These are phyloP conservation scores for Rhyacophila evoluta DNA, from an alignment of 2,888 invertebrate genomes.

Conservation along the genomic window DNA sequence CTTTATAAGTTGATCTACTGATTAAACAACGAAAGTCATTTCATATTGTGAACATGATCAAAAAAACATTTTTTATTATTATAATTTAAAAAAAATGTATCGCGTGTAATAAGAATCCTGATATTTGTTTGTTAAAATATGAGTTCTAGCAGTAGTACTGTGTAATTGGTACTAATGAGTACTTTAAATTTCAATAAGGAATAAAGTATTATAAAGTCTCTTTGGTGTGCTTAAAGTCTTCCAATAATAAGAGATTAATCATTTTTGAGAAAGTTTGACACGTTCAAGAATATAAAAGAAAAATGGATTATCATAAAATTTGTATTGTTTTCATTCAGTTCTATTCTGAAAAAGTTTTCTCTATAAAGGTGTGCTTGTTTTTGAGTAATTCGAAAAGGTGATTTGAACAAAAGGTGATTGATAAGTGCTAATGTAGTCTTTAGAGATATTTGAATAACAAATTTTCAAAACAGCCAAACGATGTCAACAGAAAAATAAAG, in stretches of 20 bases:
- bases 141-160: too few relatives aligned
- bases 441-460: background rate
- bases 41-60: too few relatives aligned
- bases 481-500: background rate
- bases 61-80: too few relatives aligned
- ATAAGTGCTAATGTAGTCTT: background rate
- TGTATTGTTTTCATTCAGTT: background rate
- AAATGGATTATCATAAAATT: background rate
- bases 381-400: background rate
- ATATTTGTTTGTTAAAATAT: too few relatives aligned
- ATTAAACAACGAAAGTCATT: too few relatives aligned
- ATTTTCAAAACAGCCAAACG: background rate
- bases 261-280: background rate
- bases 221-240: background rate
- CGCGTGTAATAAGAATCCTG: too few relatives aligned
- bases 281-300: background rate
- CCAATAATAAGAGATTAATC: background rate
- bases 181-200: background rate
- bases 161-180: too few relatives aligned
- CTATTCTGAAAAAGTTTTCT: background rate
- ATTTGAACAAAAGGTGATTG: background rate
- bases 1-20: too few relatives aligned
- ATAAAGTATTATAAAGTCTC: background rate
- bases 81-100: too few relatives aligned
- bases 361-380: background rate